Evolutionary conservation across 2,113 vertebrate species (phyloP), one percentile per base, ranked within the genome.

Genomic region (Grammomys surdaster): DNA sequence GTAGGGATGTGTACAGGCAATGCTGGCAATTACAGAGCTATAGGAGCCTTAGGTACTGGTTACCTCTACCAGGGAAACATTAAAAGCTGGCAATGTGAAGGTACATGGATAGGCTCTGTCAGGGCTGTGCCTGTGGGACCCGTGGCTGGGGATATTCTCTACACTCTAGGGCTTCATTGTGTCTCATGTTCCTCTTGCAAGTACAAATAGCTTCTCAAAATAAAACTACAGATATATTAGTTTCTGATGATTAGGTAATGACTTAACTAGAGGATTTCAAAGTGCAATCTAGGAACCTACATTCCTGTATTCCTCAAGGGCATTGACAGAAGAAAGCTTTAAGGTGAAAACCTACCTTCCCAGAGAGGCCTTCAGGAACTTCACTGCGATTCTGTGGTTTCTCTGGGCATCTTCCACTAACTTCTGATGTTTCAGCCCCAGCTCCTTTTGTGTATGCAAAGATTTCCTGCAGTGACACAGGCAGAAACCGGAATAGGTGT

Each of bases 341-440:
- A 1, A 43, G 26, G 1, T 54, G 43, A 67, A 24, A 2, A 48
- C 4, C 5, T 81, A 99, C 99, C 99, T 99, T 88, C 98, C 98
- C 90, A 99, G 96, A 56, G 99, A 99, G 96, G 99, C 97, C 94
- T 98, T 99, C 81, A 99, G 98, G 98, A 99, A 99, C 95, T 81
- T 96, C 22, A 98, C 97, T 4, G 99, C 98, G 70, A 97, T 98
- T 94, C 93, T 96, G 48, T 96, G 99, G 94, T 97, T 98, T 88
- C 33, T 98, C 96, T 77, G 97, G 58, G 97, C 97, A 19, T 99
- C 99, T 56, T 99, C 98, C 0, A 96, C 63, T 63, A 98, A 96
- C 96, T 97, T 98, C 97, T 98, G 98, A 93, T 95, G 93, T 43
- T 95, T 96, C 72, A 96, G 92, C 65, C 98, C 98, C 5, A 88